Percentiles rank a stretch among this genome's conserved stretches.
Conservation (phyloP, 2,888 invertebrate genomes). For the Busseola fusca region DNA sequence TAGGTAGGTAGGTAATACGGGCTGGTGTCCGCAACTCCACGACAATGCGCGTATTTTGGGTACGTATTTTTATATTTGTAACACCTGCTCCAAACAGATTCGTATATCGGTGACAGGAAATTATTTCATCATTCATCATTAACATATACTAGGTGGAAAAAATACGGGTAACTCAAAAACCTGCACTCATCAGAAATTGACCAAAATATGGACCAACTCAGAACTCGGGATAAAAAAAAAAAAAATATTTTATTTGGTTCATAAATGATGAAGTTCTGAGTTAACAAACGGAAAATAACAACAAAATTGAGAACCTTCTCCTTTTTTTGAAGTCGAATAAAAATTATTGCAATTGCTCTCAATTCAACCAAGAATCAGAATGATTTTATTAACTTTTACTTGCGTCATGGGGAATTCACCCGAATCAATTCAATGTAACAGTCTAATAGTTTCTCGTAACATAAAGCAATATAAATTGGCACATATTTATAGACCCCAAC, state of each 20-base stretch:
- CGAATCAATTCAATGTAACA: not conserved
- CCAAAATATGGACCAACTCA: not conserved
- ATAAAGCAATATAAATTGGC: not conserved
- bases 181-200: not conserved
- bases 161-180: not conserved
- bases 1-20: too few species aligned
- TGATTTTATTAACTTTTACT: not conserved
- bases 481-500: not conserved
- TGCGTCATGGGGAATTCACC: conserved; percentile 6
- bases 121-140: too few species aligned
- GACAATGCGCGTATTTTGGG: too few species aligned
- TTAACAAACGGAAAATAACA: not conserved
- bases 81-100: not conserved
- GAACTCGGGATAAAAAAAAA: not conserved
- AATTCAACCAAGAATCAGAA: conserved; percentile 1
- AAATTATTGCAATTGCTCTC: not conserved
- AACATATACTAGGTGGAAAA: not conserved
- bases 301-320: not conserved
- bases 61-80: not conserved
- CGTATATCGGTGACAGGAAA: not conserved
- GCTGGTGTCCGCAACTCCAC: too few species aligned
- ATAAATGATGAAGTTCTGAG: not conserved
- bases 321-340: not conserved
- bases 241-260: not conserved
- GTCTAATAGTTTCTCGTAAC: not conserved